These are phyloP conservation scores for Phoenicopterus ruber DNA, from an alignment of 2,113 vertebrate genomes.

Conservation along the genomic window DNA sequence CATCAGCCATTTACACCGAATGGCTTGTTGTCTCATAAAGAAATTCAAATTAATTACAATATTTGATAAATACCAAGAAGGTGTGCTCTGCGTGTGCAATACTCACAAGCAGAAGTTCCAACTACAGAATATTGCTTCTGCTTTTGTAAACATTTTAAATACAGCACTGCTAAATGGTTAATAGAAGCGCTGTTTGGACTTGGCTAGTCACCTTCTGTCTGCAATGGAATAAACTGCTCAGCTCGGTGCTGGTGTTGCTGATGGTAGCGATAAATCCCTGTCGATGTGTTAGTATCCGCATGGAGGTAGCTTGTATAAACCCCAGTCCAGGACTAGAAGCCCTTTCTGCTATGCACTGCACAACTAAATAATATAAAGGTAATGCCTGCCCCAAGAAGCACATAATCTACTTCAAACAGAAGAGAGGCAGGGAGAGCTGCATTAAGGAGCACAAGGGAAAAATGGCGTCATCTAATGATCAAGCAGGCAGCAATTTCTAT, in stretches of 20 bases:
- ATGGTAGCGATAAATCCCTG: rapidly evolving
- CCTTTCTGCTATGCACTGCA: not conserved
- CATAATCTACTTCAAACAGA: not conserved
- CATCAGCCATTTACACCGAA: not conserved
- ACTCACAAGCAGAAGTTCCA: not conserved
- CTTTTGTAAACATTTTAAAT: not conserved
- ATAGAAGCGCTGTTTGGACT: not conserved
- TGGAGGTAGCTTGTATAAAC: not conserved
- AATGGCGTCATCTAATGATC: rapidly evolving
- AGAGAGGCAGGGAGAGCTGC: not conserved
- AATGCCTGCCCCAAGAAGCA: not conserved
- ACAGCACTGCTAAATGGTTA: not conserved
- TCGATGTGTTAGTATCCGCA: rapidly evolving
- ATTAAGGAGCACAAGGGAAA: not conserved
- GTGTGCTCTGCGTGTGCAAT: not conserved
- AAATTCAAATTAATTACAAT: not conserved
- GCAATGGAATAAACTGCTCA: not conserved
- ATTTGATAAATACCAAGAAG: not conserved
- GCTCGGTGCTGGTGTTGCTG: not conserved
- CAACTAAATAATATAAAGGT: not conserved
- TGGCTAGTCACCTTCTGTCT: not conserved
- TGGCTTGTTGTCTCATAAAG: not conserved
- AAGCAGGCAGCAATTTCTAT: not conserved
- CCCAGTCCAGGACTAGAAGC: not conserved
- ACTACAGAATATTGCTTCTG: not conserved